Evolutionary conservation across 2,797 vertebrate genomes (phyloP).

Genomic region (Schizopygopsis malacanthus): DNA sequence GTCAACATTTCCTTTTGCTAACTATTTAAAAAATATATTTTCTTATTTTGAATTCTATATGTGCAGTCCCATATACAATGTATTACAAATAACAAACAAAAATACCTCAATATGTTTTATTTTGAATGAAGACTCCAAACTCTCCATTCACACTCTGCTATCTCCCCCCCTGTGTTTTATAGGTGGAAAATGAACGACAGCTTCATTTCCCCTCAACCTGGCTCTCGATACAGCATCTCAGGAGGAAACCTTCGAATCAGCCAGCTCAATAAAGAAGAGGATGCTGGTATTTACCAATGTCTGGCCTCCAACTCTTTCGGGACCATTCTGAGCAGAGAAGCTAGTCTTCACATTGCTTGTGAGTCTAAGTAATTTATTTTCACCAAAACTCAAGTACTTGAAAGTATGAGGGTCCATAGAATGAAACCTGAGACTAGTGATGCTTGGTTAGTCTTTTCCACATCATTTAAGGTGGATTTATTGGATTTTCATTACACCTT

Average conservation of each 20-base stretch:
- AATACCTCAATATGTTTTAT: background rate
- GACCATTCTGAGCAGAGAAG: constrained; percentile 91
- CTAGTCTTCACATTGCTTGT: constrained; percentile 93
- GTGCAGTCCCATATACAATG: background rate
- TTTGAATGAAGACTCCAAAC: background rate
- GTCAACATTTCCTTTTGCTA: background rate
- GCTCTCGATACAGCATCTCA: constrained; percentile 86
- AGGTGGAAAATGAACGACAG: constrained; percentile 97
- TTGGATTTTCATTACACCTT: background rate
- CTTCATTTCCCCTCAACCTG: constrained; percentile 80
- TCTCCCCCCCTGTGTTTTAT: constrained; percentile 51
- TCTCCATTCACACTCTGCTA: background rate
- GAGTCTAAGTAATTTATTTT: constrained; percentile 72
- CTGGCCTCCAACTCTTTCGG: constrained; percentile 92
- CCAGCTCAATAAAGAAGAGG: constrained; percentile 87
- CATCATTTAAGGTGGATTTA: background rate
- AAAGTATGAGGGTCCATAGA: background rate
- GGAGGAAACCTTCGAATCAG: constrained; percentile 91
- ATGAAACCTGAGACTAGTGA: background rate
- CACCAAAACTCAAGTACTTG: background rate
- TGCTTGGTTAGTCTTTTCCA: constrained; percentile 24
- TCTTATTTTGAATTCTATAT: background rate
- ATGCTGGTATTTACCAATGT: constrained; percentile 91
- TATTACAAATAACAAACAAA: background rate
- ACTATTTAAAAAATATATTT: background rate